Percentiles rank a stretch among this genome's conserved stretches.
phyloP scores from a whole-genome alignment of 2,113 vertebrate genomes.

The Gymnarchus niloticus region DNA sequence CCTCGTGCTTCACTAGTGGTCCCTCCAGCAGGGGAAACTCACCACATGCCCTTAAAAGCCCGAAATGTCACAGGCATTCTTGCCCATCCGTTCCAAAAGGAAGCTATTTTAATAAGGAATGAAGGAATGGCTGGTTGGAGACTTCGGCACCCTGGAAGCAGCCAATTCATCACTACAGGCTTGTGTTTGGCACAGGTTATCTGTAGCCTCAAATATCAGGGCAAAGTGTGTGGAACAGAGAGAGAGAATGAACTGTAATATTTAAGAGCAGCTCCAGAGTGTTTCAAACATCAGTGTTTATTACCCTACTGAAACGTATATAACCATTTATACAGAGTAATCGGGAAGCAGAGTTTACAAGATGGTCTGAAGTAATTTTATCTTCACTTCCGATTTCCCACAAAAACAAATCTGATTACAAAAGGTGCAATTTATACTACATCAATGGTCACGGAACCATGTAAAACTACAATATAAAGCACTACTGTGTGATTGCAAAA shows the following conservation, averaged over 20 bases:
- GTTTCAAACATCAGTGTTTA: not conserved
- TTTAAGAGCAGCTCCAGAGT: not conserved
- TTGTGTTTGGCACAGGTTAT: not conserved
- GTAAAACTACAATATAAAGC: not conserved
- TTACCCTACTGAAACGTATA: not conserved
- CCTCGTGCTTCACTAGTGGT: not conserved
- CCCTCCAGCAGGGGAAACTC: not conserved
- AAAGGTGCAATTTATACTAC: not conserved
- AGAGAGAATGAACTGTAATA: not conserved
- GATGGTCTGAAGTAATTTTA: not conserved
- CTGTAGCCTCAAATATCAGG: not conserved
- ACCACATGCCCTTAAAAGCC: conserved; percentile 2
- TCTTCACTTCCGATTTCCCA: not conserved
- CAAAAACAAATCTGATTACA: not conserved
- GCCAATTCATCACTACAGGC: not conserved
- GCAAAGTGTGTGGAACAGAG: not conserved
- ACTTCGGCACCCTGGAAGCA: not conserved
- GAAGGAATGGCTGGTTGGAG: not conserved
- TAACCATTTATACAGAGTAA: not conserved
- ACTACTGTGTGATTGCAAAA: not conserved
- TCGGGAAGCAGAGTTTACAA: not conserved
- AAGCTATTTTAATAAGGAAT: conserved; percentile 16
- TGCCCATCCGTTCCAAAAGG: not conserved
- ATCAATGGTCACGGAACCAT: not conserved
- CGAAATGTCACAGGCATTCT: not conserved